phyloP scores from a whole-genome alignment of 53 echinoderm and acorn worm genomes.

The Echinarachnius parma region DNA sequence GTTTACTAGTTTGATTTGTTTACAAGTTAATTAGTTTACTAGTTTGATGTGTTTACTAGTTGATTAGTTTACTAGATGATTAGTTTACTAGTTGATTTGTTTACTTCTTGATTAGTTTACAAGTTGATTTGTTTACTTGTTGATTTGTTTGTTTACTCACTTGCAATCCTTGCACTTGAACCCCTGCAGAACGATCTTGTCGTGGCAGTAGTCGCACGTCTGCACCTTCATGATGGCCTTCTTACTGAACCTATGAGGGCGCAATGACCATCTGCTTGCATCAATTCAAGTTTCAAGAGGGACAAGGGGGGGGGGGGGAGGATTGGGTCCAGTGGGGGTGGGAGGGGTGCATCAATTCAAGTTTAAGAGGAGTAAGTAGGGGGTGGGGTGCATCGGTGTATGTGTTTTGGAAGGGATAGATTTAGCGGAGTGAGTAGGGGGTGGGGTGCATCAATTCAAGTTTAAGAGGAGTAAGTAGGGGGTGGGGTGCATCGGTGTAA shows the following conservation, averaged over 20 bases:
- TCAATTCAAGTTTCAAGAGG: constrained; percentile 5
- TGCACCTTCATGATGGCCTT: constrained; percentile 68
- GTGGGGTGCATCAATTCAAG: constrained; percentile 12
- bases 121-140: too few species aligned
- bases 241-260: constrained; percentile 72
- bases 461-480: neutral
- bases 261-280: constrained; percentile 48
- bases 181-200: constrained; percentile 76
- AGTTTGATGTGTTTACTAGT: too few species aligned
- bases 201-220: constrained; percentile 86
- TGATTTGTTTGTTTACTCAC: too few species aligned
- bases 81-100: too few species aligned
- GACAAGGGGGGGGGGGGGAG: neutral
- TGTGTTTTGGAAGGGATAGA: neutral
- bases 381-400: too few species aligned
- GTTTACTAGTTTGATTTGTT: too few species aligned
- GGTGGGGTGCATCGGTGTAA: too few species aligned
- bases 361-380: too few species aligned
- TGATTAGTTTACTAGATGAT: too few species aligned
- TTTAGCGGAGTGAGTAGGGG: neutral
- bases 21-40: too few species aligned
- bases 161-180: constrained; percentile 97
- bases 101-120: too few species aligned
- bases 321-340: neutral
- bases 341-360: too few species aligned